Conservation (phyloP, 2,888 invertebrate genomes). For the Geophilus truncorum region DNA sequence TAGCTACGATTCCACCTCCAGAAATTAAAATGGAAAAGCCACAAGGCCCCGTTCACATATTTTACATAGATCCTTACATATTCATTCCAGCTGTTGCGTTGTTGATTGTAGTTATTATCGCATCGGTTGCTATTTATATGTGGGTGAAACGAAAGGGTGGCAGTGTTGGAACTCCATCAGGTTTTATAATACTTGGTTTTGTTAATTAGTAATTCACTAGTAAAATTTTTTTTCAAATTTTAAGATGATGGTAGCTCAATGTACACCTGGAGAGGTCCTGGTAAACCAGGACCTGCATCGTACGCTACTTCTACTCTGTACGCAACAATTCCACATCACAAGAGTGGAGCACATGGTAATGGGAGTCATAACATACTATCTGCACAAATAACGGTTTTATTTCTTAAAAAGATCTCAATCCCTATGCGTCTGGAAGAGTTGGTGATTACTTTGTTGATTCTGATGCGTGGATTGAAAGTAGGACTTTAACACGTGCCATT, state of each 20-base stretch:
- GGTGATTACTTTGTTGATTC: neutral
- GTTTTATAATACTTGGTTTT: no score
- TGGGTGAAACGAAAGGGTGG: neutral
- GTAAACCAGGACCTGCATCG: neutral
- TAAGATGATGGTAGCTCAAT: neutral
- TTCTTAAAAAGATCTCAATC: neutral
- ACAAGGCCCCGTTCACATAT: neutral
- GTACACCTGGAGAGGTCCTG: neutral
- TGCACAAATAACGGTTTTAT: neutral
- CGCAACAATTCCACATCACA: neutral
- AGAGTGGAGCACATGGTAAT: neutral
- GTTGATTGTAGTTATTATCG: constrained; percentile 10
- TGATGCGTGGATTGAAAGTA: neutral
- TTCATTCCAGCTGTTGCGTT: constrained; percentile 14
- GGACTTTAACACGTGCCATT: constrained; percentile 1
- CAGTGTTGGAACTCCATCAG: constrained; percentile 2
- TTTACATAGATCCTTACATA: constrained; percentile 6
- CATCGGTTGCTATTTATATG: constrained; percentile 8
- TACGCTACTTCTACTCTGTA: neutral
- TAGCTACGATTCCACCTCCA: neutral
- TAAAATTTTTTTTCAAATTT: no score
- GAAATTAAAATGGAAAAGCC: neutral
- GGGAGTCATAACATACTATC: neutral
- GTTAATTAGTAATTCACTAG: no score
- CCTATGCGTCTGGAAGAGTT: neutral